A percentile compares a stretch with the other conserved stretches of the same genome.
Conservation (phyloP, 2,797 vertebrate species). For the Adrianichthys oophorus region DNA sequence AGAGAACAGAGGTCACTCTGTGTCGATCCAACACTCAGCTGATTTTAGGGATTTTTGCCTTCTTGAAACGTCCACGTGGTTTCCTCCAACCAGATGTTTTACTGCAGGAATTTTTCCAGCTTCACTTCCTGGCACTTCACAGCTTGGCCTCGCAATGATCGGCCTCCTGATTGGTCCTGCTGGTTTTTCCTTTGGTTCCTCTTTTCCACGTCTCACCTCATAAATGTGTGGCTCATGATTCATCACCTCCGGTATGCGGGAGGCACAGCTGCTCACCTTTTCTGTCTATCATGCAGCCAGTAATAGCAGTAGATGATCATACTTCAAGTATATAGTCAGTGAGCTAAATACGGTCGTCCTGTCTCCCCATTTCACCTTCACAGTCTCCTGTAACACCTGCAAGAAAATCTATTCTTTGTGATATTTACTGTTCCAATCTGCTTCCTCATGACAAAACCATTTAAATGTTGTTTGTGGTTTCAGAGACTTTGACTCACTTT, state of each 20-base stretch:
- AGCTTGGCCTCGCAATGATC: conserved; percentile 62
- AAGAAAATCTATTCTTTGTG: no score
- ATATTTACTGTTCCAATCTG: not conserved
- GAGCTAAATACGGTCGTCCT: conserved; percentile 8
- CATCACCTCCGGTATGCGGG: conserved; percentile 8
- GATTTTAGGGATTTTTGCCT: conserved; percentile 52
- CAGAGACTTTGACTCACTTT: conserved; percentile 93
- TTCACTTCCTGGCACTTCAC: conserved; percentile 45
- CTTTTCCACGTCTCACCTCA: conserved; percentile 19
- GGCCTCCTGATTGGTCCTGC: conserved; percentile 27
- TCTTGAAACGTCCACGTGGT: conserved; percentile 56
- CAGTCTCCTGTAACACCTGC: no score
- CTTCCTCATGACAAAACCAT: not conserved
- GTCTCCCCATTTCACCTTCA: no score
- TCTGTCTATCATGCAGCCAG: conserved; percentile 22
- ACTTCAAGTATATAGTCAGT: conserved; percentile 35
- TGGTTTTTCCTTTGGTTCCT: conserved; percentile 41
- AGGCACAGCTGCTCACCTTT: conserved; percentile 11
- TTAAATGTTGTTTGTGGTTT: conserved; percentile 32
- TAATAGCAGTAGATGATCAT: conserved; percentile 44
- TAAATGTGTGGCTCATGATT: conserved; percentile 16
- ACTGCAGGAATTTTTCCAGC: conserved; percentile 71
- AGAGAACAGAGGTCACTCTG: conserved; percentile 74
- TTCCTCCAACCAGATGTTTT: conserved; percentile 54
- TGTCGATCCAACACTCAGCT: conserved; percentile 57